Evolutionary conservation across 1,140 invertebrate genomes (phyloP), one percentile per base, ranked within the genome.

Genomic region (Hesperophylax magnus): DNA sequence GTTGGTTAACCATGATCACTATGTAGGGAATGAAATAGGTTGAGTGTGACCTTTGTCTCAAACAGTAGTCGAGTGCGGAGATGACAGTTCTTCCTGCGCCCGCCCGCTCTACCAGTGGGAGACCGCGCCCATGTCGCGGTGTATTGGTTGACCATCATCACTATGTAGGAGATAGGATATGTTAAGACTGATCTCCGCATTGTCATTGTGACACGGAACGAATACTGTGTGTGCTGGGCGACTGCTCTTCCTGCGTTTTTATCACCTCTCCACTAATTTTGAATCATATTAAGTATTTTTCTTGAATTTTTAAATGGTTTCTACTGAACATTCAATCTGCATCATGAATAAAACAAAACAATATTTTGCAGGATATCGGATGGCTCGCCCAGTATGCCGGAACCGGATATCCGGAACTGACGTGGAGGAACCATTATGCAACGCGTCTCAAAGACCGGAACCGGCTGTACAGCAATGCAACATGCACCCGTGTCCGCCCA

Each of bases 21-120:
- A 65, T 47, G 11, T 47, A 34, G 4, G 34, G 2, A 6, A 31
- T 31, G 3, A 54, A 3, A 7, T 56, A 6, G 54, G 96, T 98
- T 18, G 97, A 97, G 34, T 98, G 97, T 87, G 97, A 98, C 89
- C 91, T 97, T 76, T 92, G 93, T 85, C 20, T 97, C 96, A 9
- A 92, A 92, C 34, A 94, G 93, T 96, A 52, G 97, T 98, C 89
- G 93, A 93, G 20, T 98, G 96, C 86, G 97, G 97, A 6, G 97
- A 97, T 47, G 95, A 98, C 87, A 96, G 96, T 63, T 94, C 94
- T 74, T 93, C 94, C 63, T 97, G 96, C 88, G 91, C 92, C 2
- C 91, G 94, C 84, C 93, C 94, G 63, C 89, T 94, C 65, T 97
- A 97, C 90, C 93, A 95, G 84, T 98, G 97, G 97, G 92, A 94